Base-by-base conservation (phyloP, 2,113 vertebrate genomes). In the Trochalopteron elliotii region DNA sequence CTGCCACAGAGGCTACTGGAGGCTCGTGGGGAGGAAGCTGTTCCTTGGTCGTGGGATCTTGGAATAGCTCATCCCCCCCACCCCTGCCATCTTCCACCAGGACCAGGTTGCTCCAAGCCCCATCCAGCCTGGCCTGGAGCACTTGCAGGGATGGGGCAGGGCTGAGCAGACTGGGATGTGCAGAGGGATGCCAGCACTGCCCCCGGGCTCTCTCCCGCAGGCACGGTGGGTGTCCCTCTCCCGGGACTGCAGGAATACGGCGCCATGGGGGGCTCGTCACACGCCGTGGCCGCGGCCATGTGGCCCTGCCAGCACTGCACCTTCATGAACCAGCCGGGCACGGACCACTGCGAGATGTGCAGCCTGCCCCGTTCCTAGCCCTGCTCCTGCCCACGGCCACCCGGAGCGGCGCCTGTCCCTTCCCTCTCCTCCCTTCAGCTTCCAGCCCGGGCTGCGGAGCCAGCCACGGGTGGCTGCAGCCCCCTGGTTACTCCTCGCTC, bases 241-340 rank as follows among this genome's bases (percentile, higher is more conserved):
- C 97, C 99, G 6, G 98, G 98, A 81, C 97, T 99, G 52, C 98
- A 98, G 12, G 99, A 99, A 33, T 99, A 98, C 9, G 99, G 98
- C 12, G 98, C 99, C 37, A 97, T 98, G 56, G 99, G 99, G 1
- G 98, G 98, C 70, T 96, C 98, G 8, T 95, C 98, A 0, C 98
- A 98, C 2, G 91, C 98, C 10, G 97, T 97, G n/a, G 94, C 99
- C 5, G 98, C 98, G 0, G 97, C 99, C 96, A 98, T 99, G 98
- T 99, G 99, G 99, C 99, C 99, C 83, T 99, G 99, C 85, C 98
- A 98, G 92, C 99, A 99, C 98, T 99, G 99, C 98, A 99, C 99
- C 98, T 99, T 99, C 97, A 99, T 99, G 99, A 99, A 99, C 98
- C 99, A 99, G 97, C 99, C 99, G 0, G 99, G 99, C 98, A 99